Evolutionary conservation across 2,888 invertebrate genomes (phyloP), one percentile per base, ranked within the genome.

Genomic region (Phasia obesa): DNA sequence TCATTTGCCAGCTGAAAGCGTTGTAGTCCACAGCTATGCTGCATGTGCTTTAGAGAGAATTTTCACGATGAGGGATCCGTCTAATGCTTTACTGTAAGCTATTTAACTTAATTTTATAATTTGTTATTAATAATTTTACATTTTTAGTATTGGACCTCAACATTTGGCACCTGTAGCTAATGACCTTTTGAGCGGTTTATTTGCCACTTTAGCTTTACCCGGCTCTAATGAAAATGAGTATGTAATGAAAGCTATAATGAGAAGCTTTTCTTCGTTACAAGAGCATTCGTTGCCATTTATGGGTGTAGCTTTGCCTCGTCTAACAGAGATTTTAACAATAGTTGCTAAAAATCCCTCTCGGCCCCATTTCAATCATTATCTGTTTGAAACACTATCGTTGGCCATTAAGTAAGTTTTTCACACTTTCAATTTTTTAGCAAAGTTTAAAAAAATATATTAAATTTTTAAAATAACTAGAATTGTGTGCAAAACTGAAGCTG

Each of bases 341-440:
- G 97, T 98, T 31, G 94, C 98, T 70, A 97, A 97, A 92, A 99
- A 99, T 92, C 97, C 99, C 0, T 97, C 97, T 87, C 97, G 98
- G 88, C 99, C 99, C 0, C 97, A 98, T 90, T 99, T 99, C 92
- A 99, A 99, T 92, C 99, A 99, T 91, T 99, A 97, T 92, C 93
- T 99, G 44, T 99, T 99, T 90, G 99, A 99, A 92, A 96, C 97
- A 0, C 92, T 99, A 49, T 97, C 98, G 27, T 92, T 99, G 55
- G 94, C 96, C 4, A 95, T 97, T n/a, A 95, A 94, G 96, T 96
- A 90, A 93, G 94, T 92, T 60, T 2, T 47, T 47, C 1, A n/a
- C 15, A 47, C 17, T 3, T 19, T 4, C 4, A 47, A 17, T 13
- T 4, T 17, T 17, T 47, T 7, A 47, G 13, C 19, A 2, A 7